Conservation (phyloP, 2,113 vertebrate species). For the Cyanocitta stelleri region DNA sequence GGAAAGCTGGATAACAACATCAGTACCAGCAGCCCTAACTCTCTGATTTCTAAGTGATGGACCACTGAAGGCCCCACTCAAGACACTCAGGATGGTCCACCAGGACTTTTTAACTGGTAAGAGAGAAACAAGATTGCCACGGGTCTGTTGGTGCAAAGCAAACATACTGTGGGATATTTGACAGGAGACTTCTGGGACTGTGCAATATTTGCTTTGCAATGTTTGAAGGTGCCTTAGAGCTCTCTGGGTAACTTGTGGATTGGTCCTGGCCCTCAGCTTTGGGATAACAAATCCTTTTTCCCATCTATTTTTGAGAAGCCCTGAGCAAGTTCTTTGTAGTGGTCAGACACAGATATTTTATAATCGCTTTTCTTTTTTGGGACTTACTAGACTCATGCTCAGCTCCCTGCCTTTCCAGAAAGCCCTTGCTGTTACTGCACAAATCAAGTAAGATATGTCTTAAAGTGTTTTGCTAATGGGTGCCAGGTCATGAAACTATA, state of each 20-base stretch:
- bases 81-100: neutral
- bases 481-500: neutral
- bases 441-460: neutral
- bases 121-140: neutral
- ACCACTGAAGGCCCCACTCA: neutral
- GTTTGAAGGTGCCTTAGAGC: neutral
- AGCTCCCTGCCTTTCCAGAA: neutral
- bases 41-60: neutral
- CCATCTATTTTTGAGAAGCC: neutral
- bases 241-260: neutral
- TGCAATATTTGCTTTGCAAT: accelerated
- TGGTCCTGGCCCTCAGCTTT: neutral
- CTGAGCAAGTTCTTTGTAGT: neutral
- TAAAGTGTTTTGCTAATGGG: neutral
- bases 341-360: neutral
- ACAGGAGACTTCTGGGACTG: neutral
- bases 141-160: neutral
- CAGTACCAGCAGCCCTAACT: neutral
- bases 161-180: neutral
- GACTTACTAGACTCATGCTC: neutral
- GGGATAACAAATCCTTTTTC: neutral
- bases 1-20: neutral
- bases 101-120: neutral
- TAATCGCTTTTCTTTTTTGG: neutral
- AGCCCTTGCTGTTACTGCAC: neutral